Conservation (phyloP, 2,797 vertebrate genomes). For the Orestias chungarensis region DNA sequence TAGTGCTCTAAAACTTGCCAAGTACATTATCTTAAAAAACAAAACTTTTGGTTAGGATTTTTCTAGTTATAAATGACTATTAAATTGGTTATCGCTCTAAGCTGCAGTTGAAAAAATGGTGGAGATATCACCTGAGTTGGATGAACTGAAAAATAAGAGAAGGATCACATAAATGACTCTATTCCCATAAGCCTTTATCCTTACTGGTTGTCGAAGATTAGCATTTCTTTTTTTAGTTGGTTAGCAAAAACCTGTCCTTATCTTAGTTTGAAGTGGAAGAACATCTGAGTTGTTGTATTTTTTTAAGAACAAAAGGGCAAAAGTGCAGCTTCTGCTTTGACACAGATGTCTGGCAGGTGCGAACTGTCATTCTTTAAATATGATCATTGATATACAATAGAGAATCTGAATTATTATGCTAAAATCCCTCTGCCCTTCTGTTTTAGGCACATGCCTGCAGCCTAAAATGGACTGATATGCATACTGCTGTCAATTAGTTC, state of each 20-base stretch:
- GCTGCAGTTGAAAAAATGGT: constrained; percentile 12
- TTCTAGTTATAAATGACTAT: background rate
- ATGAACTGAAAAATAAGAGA: constrained; percentile 4
- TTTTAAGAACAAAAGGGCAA: background rate
- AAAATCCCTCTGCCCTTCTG: constrained; percentile 50
- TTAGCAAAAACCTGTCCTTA: background rate
- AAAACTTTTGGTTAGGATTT: background rate
- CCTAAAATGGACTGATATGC: constrained; percentile 11
- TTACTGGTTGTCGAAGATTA: background rate
- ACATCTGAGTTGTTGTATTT: background rate
- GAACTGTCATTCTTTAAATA: constrained; percentile 58
- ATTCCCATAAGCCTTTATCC: background rate
- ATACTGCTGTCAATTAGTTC: constrained; percentile 10
- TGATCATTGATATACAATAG: constrained; percentile 72
- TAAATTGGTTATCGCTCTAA: background rate
- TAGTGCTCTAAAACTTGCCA: too few species aligned
- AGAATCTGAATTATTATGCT: constrained; percentile 61
- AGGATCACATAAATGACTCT: background rate
- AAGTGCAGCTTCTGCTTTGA: constrained; percentile 28
- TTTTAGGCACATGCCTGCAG: constrained; percentile 31
- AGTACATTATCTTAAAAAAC: too few species aligned
- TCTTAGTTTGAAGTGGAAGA: constrained; percentile 1
- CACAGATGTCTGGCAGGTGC: constrained; percentile 67
- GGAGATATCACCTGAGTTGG: constrained; percentile 2
- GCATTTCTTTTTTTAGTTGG: background rate